Evolutionary conservation across 2,113 vertebrate genomes (phyloP).

Genomic region (Scatophagus argus): DNA sequence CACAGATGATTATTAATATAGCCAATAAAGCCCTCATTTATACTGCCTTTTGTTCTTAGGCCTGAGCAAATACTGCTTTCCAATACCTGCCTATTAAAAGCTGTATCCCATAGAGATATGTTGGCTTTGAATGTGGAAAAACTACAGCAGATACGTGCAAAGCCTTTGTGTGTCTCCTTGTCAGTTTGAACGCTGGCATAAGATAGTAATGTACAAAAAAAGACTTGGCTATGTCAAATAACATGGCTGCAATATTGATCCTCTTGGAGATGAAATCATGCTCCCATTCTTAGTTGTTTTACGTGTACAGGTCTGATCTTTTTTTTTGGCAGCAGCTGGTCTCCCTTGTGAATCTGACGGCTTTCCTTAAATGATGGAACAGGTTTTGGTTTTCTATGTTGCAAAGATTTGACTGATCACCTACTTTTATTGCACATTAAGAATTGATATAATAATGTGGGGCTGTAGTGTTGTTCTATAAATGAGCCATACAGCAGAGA

Average conservation of each 20-base stretch:
- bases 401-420: slow-evolving; percentile 1
- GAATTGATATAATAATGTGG: neutral
- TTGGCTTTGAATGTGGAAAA: slow-evolving; percentile 37
- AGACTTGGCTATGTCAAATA: slow-evolving; percentile 35
- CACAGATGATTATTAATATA: slow-evolving; percentile 79
- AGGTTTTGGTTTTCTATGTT: neutral
- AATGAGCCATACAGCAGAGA: neutral
- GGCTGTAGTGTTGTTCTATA: neutral
- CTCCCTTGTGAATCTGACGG: neutral
- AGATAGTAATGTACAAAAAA: slow-evolving; percentile 8
- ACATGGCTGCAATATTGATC: slow-evolving; percentile 34
- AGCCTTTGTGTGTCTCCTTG: neutral
- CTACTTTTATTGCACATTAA: slow-evolving; percentile 12
- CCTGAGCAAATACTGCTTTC: slow-evolving; percentile 53
- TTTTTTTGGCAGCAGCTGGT: slow-evolving; percentile 14
- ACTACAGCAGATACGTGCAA: slow-evolving; percentile 1
- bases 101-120: slow-evolving; percentile 5
- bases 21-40: slow-evolving; percentile 70
- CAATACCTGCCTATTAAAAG: slow-evolving; percentile 59
- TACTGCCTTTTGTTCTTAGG: slow-evolving; percentile 69
- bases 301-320: slow-evolving; percentile 5
- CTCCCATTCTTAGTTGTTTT: slow-evolving; percentile 14
- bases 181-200: neutral
- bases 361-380: neutral
- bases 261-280: slow-evolving; percentile 21